Percentiles rank a stretch among this genome's conserved stretches.
These are phyloP conservation scores for Drosophila formosana DNA, from an alignment of 2,888 invertebrate species.

Conservation along the genomic window DNA sequence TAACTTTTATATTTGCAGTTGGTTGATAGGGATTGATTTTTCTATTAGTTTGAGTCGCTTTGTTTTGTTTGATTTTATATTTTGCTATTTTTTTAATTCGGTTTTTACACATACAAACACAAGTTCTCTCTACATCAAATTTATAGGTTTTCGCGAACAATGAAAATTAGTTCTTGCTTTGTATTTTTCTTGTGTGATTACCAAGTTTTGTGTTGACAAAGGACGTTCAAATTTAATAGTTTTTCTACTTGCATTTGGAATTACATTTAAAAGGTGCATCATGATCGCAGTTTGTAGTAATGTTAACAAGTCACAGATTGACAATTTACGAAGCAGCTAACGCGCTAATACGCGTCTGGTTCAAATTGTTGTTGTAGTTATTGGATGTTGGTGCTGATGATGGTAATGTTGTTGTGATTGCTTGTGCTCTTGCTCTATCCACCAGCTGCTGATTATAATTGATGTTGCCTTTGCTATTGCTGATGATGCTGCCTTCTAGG, in stretches of 20 bases:
- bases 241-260: slow-evolving; percentile 41
- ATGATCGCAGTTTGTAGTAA: slow-evolving; percentile 9
- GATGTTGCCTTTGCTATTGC: slow-evolving; percentile 22
- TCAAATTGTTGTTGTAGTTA: slow-evolving; percentile 37
- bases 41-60: slow-evolving; percentile 22
- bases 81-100: slow-evolving; percentile 27
- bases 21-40: slow-evolving; percentile 28
- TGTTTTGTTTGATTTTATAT: slow-evolving; percentile 32
- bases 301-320: slow-evolving; percentile 22
- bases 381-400: neutral
- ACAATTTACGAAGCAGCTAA: slow-evolving; percentile 46
- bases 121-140: slow-evolving; percentile 62
- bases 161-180: slow-evolving; percentile 44
- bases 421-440: slow-evolving; percentile 21
- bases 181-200: slow-evolving; percentile 16
- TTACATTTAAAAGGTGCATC: slow-evolving; percentile 36
- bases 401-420: slow-evolving; percentile 18
- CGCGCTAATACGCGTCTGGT: slow-evolving; percentile 71
- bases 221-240: slow-evolving; percentile 37
- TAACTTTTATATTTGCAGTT: slow-evolving; percentile 31
- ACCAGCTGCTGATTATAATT: slow-evolving; percentile 11
- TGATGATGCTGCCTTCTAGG: slow-evolving; percentile 24
- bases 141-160: slow-evolving; percentile 46
- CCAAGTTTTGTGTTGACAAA: slow-evolving; percentile 22
- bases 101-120: slow-evolving; percentile 57